Percentiles rank a stretch among this genome's conserved stretches.
These are phyloP conservation scores for Gobionotothen gibberifrons DNA, from an alignment of 2,797 vertebrate species.

Conservation along the genomic window DNA sequence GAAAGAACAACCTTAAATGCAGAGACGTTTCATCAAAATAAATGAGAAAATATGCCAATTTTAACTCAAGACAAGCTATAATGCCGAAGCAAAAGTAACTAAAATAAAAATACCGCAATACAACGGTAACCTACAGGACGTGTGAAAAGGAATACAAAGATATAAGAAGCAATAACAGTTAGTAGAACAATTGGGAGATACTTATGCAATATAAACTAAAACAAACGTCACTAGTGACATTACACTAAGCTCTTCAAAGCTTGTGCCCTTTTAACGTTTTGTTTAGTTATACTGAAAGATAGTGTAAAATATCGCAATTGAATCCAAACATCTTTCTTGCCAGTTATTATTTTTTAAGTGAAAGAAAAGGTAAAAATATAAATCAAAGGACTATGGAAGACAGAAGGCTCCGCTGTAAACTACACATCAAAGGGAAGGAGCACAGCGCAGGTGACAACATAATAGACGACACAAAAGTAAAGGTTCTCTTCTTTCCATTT, in stretches of 20 bases:
- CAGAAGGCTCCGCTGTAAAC: slow-evolving; percentile 30
- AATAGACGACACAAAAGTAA: slow-evolving; percentile 45
- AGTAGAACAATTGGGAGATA: background rate
- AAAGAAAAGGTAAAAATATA: background rate
- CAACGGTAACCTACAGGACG: background rate
- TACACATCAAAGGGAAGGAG: slow-evolving; percentile 47
- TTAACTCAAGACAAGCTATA: background rate
- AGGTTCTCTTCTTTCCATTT: slow-evolving; percentile 47
- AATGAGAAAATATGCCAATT: slow-evolving; percentile 1
- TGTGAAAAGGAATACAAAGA: background rate
- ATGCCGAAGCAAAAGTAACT: background rate
- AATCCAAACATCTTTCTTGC: background rate
- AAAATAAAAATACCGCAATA: background rate
- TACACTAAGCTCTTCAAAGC: background rate
- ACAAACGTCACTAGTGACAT: background rate
- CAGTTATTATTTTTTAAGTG: background rate
- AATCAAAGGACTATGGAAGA: slow-evolving; percentile 1
- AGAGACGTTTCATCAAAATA: background rate
- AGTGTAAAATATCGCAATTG: background rate
- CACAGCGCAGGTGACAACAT: slow-evolving; percentile 42
- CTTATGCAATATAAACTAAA: background rate
- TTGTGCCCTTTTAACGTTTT: background rate
- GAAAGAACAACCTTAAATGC: background rate
- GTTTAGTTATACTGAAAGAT: rapidly evolving
- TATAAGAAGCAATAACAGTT: background rate